Base-by-base conservation (phyloP, 2,888 invertebrate species). In the Helleia helle region DNA sequence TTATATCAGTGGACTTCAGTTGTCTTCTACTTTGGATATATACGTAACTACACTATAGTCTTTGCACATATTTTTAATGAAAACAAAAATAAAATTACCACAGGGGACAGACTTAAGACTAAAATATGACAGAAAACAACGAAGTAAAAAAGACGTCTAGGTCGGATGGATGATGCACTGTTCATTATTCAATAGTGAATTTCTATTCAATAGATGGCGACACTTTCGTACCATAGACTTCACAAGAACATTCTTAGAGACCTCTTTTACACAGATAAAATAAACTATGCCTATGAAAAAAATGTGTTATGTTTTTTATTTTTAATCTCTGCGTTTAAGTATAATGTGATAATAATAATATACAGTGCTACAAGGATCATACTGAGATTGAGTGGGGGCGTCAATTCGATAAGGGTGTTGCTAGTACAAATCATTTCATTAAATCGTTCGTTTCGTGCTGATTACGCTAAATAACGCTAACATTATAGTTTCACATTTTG, bases 81-180 rank as follows among this genome's bases (percentile, higher is more conserved):
- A 42, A 65, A 57, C 61, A 59, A 55, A 56, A 59, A 51, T 60
- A 59, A 50, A 62, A 65, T 58, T 59, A 62, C 54, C 65, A 58
- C 55, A n/a, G n/a, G n/a, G n/a, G n/a, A n/a, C n/a, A 59, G 57
- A 63, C 65, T 67, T 67, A 66, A 69, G 65, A 72, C 65, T 69
- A 54, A 60, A 59, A 47, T 41, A 62, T 70, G 72, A 73, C 75
- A 75, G 75, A 77, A 75, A 77, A 74, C 73, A 80, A 68, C 67
- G 62, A 65, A 70, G 66, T 68, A 64, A 61, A 72, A 74, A 73
- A 75, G 73, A 80, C 75, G 77, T 77, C 69, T 62, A 60, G 54
- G 52, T 52, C 47, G 58, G 56, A 54, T 58, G 61, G 58, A 57
- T 63, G 62, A 66, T 65, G 63, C 64, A 62, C 60, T 61, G 58